Evolutionary conservation across 2,113 vertebrate genomes (phyloP).

Genomic region (Protobothrops flavoviridis): DNA sequence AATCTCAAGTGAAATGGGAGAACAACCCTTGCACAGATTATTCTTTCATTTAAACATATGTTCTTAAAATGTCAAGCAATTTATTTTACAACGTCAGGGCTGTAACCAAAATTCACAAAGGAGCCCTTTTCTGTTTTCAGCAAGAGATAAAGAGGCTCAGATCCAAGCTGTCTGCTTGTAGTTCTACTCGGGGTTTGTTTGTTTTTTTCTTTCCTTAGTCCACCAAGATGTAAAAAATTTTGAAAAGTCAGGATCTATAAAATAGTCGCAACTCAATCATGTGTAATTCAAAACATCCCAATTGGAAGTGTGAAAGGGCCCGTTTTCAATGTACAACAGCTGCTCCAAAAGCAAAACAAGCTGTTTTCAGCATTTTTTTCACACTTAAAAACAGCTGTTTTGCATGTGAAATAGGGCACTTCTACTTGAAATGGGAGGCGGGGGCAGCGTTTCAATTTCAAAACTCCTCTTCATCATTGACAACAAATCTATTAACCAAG

Average conservation of each 20-base stretch:
- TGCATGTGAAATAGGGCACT: background rate
- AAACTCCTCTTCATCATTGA: background rate
- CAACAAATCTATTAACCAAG: background rate
- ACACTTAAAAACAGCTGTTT: background rate
- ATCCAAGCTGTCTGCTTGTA: background rate
- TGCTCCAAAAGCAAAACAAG: background rate
- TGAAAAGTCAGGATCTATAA: background rate
- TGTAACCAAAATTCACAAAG: background rate
- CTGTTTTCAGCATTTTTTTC: background rate
- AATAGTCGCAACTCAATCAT: background rate
- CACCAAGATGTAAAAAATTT: background rate
- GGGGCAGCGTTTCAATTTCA: background rate
- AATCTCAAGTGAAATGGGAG: slow-evolving; percentile 22
- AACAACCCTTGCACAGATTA: background rate
- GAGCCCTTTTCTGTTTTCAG: background rate
- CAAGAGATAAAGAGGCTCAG: background rate
- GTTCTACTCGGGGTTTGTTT: background rate
- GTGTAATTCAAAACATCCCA: background rate
- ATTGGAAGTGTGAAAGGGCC: background rate
- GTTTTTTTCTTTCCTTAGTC: too few relatives aligned
- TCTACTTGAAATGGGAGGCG: background rate
- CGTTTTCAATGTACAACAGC: background rate
- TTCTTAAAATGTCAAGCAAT: slow-evolving; percentile 28
- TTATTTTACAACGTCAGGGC: slow-evolving; percentile 21
- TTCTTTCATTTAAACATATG: slow-evolving; percentile 31